These are phyloP conservation scores for Dicyrtomina minuta DNA, from an alignment of 2,888 invertebrate genomes.

Conservation along the genomic window DNA sequence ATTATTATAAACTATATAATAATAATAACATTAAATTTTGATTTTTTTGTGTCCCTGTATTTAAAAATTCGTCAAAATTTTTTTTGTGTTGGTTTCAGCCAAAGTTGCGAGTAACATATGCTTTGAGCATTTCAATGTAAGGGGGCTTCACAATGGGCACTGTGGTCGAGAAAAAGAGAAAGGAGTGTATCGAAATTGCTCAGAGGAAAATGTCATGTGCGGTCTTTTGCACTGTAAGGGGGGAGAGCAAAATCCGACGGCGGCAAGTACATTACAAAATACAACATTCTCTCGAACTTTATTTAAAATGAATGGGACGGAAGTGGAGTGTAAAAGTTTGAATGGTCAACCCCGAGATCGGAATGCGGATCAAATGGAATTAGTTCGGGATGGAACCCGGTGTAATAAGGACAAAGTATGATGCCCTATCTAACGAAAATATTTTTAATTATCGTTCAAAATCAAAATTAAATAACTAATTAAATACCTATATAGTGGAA, in stretches of 20 bases:
- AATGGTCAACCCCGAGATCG: slow-evolving; percentile 48
- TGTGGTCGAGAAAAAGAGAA: slow-evolving; percentile 76
- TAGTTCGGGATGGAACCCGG: slow-evolving; percentile 90
- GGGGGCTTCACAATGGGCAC: slow-evolving; percentile 92
- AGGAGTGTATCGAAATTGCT: slow-evolving; percentile 81
- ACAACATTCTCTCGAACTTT: slow-evolving; percentile 79
- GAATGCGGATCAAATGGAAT: slow-evolving; percentile 63
- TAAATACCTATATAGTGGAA: not conserved
- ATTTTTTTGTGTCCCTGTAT: not conserved
- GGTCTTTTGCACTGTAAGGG: slow-evolving; percentile 92
- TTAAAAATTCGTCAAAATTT: not conserved
- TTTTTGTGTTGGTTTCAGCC: slow-evolving; percentile 20
- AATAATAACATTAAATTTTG: not conserved
- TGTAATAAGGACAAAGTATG: slow-evolving; percentile 82
- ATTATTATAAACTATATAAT: slow-evolving; percentile 28
- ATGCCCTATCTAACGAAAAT: no score
- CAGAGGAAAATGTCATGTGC: slow-evolving; percentile 82
- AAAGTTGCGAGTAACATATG: slow-evolving; percentile 34
- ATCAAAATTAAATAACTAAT: not conserved
- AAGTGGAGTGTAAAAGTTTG: slow-evolving; percentile 87
- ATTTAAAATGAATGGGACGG: slow-evolving; percentile 81
- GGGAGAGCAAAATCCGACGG: slow-evolving; percentile 79
- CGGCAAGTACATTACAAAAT: slow-evolving; percentile 72
- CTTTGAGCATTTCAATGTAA: slow-evolving; percentile 91
- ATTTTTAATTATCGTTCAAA: not conserved